Base-by-base conservation (phyloP, 2,888 invertebrate genomes). In the Ormyrus labotus region DNA sequence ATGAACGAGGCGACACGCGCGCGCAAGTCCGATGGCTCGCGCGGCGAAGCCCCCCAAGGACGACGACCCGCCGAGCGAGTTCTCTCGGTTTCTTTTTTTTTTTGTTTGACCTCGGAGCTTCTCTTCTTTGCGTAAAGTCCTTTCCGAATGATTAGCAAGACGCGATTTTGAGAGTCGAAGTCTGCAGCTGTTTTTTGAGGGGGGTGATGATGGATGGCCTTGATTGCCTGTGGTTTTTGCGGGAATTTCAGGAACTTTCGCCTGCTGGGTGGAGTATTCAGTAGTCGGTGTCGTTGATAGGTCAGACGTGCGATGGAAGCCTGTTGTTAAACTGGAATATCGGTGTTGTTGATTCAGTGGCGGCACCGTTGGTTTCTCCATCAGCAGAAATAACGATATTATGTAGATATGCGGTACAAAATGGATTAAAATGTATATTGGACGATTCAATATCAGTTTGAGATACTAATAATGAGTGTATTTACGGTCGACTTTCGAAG, bases 101-200 rank as follows among this genome's bases (percentile, higher is more conserved):
- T 65, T 34, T 4, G 34, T 34, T 34, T 34, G 34, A 45, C 9
- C 19, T 51, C 19, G 47, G 19, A 51, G 8, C 34, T 45, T 34
- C 9, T 51, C 69, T 45, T 76, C 64, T 11, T 1, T 4, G 34
- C 55, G 10, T 48, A 67, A 2, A 5, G 19, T 75, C 51, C n/a
- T 67, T 75, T 75, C 58, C 74, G 47, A 58, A 60, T 67, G 65
- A 74, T 74, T 67, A 57, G 47, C 47, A 13, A 45, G 57, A 47
- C 8, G 13, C 11, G 11, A 68, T 68, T 55, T 68, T 68, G 10
- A 55, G n/a, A 53, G 19, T 4, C 0, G 65, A 51, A 8, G 5
- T 48, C 48, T 4, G 6, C 13, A 6, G 6, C 8, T 1, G 51
- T 10, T 50, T 65, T 65, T 48, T 65, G 19, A 19, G 19, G 1